phyloP scores from a whole-genome alignment of 2,113 vertebrate genomes.

The Chlamydotis undulata region DNA sequence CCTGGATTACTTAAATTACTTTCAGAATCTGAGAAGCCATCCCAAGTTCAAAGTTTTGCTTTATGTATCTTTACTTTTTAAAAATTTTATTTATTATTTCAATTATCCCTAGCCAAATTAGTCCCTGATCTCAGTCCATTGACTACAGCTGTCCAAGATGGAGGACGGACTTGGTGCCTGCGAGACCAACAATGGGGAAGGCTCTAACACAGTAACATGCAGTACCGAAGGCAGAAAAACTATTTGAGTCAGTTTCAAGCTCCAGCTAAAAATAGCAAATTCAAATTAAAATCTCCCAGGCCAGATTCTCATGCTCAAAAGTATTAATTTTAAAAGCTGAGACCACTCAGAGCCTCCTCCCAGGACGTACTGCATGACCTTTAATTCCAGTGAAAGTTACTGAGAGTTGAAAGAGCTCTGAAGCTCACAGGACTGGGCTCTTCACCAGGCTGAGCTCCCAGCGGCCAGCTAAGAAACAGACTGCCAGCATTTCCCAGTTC shows the following conservation, averaged over 20 bases:
- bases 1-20: not conserved
- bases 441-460: not conserved
- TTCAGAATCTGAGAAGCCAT: slow-evolving; percentile 4
- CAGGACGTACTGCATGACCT: not conserved
- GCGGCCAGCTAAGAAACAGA: not conserved
- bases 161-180: not conserved
- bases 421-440: not conserved
- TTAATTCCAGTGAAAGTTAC: not conserved
- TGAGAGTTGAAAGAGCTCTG: not conserved
- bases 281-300: not conserved
- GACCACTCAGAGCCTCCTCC: not conserved
- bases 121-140: not conserved
- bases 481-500: not conserved
- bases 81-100: not conserved
- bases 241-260: not conserved
- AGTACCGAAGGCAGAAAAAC: not conserved
- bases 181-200: not conserved
- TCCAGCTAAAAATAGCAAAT: slow-evolving; percentile 2
- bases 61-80: not conserved
- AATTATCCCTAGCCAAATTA: not conserved
- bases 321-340: not conserved
- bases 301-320: not conserved
- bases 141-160: not conserved
- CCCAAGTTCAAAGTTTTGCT: slow-evolving; percentile 5
- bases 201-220: not conserved